Evolutionary conservation across 2,888 invertebrate genomes (phyloP), one percentile per base, ranked within the genome.

Genomic region (Hirtodrosophila confusa): DNA sequence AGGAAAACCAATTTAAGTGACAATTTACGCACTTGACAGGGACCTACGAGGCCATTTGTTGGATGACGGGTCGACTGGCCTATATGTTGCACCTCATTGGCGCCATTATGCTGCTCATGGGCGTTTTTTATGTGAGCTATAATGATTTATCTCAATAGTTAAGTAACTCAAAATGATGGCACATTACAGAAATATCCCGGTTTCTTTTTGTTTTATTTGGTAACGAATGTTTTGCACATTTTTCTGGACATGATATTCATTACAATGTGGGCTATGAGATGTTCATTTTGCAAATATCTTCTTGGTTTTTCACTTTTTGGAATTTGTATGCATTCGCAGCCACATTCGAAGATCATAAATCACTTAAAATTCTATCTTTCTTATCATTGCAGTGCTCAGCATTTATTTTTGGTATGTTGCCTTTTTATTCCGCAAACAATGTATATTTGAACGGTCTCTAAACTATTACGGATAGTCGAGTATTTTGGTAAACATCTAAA

Each of bases 381-480:
- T 36, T 4, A 29, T 40, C 6, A 11, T 23, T 49, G 7, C 31
- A 79, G 84, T 55, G n/a, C 7, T 35, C 0, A 84, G 60, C 48
- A 1, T 54, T 0, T 80, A 76, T 37, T 84, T 53, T 33, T 73
- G 66, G 54, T 0, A 51, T 0, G 43, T 76, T 41, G 73, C 79
- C 0, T 50, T 9, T 33, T 31, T 65, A 1, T 84, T 35, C 44
- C 55, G 62, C 0, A 29, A 36, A 0, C 9, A 7, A 37, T 70
- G 57, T 11, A 0, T 24, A 7, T 65, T 41, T 50, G 31, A 69
- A 41, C 41, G 27, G 3, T 56, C 63, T 6, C 4, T 9, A 7
- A 33, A 73, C 3, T 55, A 44, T 23, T 48, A 50, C 31, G 47
- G 8, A 55, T 41, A 36, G 5, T 3, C 23, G 3, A 23, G 10